Base-by-base conservation (phyloP, 2,113 vertebrate genomes). In the Aegypius monachus region DNA sequence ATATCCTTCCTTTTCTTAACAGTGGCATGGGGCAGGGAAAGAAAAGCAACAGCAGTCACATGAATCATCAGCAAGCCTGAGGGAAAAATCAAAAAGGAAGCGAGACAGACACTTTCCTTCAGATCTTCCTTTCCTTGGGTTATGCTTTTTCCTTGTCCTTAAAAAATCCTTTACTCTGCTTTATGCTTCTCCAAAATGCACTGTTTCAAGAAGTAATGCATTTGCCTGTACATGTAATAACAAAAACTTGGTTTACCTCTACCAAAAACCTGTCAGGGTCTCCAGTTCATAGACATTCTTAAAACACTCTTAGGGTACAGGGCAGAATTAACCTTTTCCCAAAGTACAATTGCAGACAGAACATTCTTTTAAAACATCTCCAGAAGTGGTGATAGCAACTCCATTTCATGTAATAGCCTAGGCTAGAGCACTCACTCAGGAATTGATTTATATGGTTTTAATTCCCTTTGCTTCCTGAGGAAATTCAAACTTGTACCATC, bases 371-470 rank as follows among this genome's bases (percentile, higher is more conserved):
- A 79, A 89, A 96, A 63, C 23, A 34, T 38, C 36, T 87, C 47
- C 43, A 87, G 47, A 81, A 93, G 18, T 9, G 32, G 27, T 34
- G 18, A 79, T 36, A 81, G 47, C 47, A 75, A 48, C 56, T 86
- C 43, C 36, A 72, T 93, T 87, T 89, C 36, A 23, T 65, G 22
- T 84, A 85, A 81, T 43, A 91, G 23, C 25, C 40, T 34, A 52
- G 20, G 36, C 16, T 81, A 72, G n/a, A 96, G 40, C 27, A 61
- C 16, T 81, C 80, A 77, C 22, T 59, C 53, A 93, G 48, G 21
- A 95, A 91, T 68, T 94, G 84, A 90, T 95, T 94, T 89, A 80
- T 91, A 34, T 20, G 10, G 7, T 32, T 94, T 94, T 87, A 95
- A 87, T 82, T 95, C 38, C 70, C 31, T 89, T 85, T 74, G 63